phyloP scores from a whole-genome alignment of 35 echinoderm and acorn worm species.

The Stichopus chloronotus region DNA sequence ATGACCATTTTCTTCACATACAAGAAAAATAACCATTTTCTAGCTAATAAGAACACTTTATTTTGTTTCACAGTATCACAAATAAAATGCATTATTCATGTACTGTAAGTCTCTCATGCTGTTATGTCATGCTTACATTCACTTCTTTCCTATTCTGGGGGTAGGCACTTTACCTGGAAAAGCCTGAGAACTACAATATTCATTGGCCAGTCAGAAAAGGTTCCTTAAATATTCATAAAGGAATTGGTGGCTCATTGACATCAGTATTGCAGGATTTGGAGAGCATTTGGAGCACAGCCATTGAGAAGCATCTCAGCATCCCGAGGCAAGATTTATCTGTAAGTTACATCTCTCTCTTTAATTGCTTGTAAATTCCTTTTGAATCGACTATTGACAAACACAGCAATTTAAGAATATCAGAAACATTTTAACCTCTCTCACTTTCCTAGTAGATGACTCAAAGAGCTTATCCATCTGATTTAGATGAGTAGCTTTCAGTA shows the following conservation, averaged over 20 bases:
- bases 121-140: too few species aligned
- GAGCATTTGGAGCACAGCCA: constrained; percentile 71
- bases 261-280: constrained; percentile 82
- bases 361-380: neutral
- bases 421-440: too few species aligned
- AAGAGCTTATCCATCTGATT: too few species aligned
- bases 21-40: too few species aligned
- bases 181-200: constrained; percentile 67
- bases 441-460: too few species aligned
- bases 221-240: constrained; percentile 75
- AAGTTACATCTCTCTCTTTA: constrained; percentile 24
- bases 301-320: constrained; percentile 82
- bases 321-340: constrained; percentile 89
- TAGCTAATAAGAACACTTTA: too few species aligned
- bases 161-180: constrained; percentile 86
- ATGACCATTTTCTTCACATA: too few species aligned
- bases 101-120: too few species aligned
- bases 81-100: too few species aligned
- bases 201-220: constrained; percentile 92
- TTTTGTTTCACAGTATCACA: too few species aligned
- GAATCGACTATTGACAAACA: neutral
- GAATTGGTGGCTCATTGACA: constrained; percentile 79
- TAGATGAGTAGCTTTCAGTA: too few species aligned
- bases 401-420: neutral
- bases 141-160: neutral